Percentiles rank a stretch among this genome's conserved stretches.
phyloP scores from a whole-genome alignment of 2,113 vertebrate species.

The Poeciliopsis turrubarensis region DNA sequence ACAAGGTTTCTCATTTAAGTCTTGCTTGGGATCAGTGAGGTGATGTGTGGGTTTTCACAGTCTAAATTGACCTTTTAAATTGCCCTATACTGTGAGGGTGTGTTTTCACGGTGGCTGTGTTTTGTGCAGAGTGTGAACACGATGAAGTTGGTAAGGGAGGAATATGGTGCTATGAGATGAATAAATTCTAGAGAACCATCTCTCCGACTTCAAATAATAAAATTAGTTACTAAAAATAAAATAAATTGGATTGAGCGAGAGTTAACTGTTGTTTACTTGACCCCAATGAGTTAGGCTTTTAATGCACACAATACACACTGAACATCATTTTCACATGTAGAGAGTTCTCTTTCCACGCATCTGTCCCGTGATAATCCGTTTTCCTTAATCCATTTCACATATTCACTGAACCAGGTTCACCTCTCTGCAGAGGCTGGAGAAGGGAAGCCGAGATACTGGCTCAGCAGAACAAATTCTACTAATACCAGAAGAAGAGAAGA shows the following conservation, averaged over 20 bases:
- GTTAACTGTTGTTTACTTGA: slow-evolving; percentile 1
- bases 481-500: slow-evolving; percentile 53
- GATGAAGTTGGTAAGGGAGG: background rate
- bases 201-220: background rate
- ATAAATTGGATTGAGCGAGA: background rate
- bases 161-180: background rate
- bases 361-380: slow-evolving; percentile 56
- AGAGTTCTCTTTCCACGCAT: slow-evolving; percentile 25
- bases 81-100: background rate
- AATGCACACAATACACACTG: slow-evolving; percentile 15
- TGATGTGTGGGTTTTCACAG: slow-evolving; percentile 6
- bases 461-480: slow-evolving; percentile 70
- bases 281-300: background rate
- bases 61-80: background rate
- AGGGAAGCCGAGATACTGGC: slow-evolving; percentile 14
- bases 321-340: slow-evolving; percentile 24
- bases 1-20: background rate
- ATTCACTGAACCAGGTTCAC: slow-evolving; percentile 56
- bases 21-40: background rate
- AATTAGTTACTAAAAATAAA: background rate
- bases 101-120: background rate
- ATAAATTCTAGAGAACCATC: background rate
- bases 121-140: background rate
- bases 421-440: slow-evolving; percentile 42
- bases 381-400: slow-evolving; percentile 64